phyloP scores from a whole-genome alignment of 2,797 vertebrate species.

The Pseudochaenichthys georgianus region DNA sequence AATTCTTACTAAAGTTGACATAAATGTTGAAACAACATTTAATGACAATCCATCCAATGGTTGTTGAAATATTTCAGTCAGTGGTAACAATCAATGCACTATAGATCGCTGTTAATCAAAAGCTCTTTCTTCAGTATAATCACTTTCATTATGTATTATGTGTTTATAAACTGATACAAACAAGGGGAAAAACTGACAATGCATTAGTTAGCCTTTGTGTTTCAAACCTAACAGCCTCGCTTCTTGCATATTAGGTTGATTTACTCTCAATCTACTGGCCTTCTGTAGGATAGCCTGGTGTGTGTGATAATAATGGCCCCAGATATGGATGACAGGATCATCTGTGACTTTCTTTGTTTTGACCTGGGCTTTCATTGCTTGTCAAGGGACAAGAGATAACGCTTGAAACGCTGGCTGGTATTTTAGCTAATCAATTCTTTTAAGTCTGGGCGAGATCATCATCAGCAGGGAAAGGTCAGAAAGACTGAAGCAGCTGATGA shows the following conservation, averaged over 20 bases:
- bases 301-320: slow-evolving; percentile 46
- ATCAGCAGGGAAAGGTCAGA: slow-evolving; percentile 78
- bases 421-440: slow-evolving; percentile 69
- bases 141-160: neutral
- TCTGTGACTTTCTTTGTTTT: slow-evolving; percentile 58
- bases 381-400: slow-evolving; percentile 65
- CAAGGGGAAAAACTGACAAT: slow-evolving; percentile 16
- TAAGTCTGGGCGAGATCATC: slow-evolving; percentile 49
- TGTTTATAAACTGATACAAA: slow-evolving; percentile 3
- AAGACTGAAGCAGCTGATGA: slow-evolving; percentile 5
- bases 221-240: slow-evolving; percentile 14
- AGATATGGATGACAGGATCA: slow-evolving; percentile 51
- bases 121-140: neutral
- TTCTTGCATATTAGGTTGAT: slow-evolving; percentile 5
- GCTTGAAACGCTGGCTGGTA: slow-evolving; percentile 71
- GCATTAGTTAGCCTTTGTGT: slow-evolving; percentile 15
- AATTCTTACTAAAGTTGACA: neutral
- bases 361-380: slow-evolving; percentile 48
- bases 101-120: neutral
- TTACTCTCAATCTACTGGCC: neutral
- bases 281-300: slow-evolving; percentile 15
- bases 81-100: neutral
- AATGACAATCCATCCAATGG: neutral
- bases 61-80: slow-evolving; percentile 10
- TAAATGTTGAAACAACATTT: neutral